phyloP scores from a whole-genome alignment of 2,888 invertebrate species.

The Polymixis flavicincta region DNA sequence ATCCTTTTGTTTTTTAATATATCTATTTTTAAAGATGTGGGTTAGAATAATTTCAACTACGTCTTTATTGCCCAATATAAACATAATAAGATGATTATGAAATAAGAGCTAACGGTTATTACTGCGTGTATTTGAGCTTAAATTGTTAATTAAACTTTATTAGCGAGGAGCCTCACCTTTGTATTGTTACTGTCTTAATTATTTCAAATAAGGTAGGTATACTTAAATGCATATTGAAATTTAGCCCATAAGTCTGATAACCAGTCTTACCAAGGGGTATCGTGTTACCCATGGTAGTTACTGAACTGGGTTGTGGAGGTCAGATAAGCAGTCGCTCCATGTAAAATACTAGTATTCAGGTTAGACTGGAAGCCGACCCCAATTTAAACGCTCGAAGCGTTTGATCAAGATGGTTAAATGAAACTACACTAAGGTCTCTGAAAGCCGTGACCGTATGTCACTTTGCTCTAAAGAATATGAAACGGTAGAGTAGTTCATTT shows the following conservation, averaged over 20 bases:
- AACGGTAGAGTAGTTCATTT: too few relatives aligned
- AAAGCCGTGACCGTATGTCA: too few relatives aligned
- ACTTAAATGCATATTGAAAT: slow-evolving; percentile 25
- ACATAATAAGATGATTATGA: slow-evolving; percentile 47
- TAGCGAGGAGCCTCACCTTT: slow-evolving; percentile 41
- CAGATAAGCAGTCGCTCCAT: too few relatives aligned
- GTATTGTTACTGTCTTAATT: slow-evolving; percentile 37
- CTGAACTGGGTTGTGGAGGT: too few relatives aligned
- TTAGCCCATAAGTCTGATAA: background rate
- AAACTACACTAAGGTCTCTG: too few relatives aligned
- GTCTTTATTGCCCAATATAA: slow-evolving; percentile 40
- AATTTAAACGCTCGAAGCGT: too few relatives aligned
- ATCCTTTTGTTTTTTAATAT: background rate
- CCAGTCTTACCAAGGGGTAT: too few relatives aligned
- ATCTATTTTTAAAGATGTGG: background rate
- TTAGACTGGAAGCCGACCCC: too few relatives aligned
- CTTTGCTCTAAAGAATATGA: too few relatives aligned
- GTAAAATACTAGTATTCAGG: too few relatives aligned
- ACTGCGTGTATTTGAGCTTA: slow-evolving; percentile 45
- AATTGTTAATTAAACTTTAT: slow-evolving; percentile 58
- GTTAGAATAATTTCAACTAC: slow-evolving; percentile 10
- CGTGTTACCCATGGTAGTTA: too few relatives aligned
- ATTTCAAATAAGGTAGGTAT: slow-evolving; percentile 26
- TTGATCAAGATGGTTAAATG: too few relatives aligned
- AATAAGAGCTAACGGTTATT: slow-evolving; percentile 55